Base-by-base conservation (phyloP, 2,113 vertebrate species). In the Anguilla rostrata region DNA sequence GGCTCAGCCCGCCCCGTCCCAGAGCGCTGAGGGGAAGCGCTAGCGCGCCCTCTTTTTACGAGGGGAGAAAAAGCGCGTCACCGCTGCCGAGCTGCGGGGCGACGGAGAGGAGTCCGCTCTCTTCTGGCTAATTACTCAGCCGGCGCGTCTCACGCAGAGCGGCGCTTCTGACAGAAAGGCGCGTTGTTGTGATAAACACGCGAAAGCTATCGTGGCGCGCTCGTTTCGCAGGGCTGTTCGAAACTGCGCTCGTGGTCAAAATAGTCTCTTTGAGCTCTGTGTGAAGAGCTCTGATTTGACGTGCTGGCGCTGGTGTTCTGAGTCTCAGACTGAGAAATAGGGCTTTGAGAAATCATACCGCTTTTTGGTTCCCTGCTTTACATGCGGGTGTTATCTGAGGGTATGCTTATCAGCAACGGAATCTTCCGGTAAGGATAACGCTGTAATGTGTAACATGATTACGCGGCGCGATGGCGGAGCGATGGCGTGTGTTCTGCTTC, bases 211-310 rank as follows among this genome's bases (percentile, higher is more conserved):
- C 7, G 60, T 66, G 60, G n/a, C 22, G 11, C 71, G 71, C n/a
- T 12, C 26, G 7, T 7, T 26, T 75, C 71, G 16, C 12, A 5
- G 34, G n/a, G 71, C 71, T 75, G 18, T 66, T 26, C 3, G 26
- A 66, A 66, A 26, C 60, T 66, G 49, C 49, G 49, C 57, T 82
- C 39, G 18, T 83, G 87, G 89, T 88, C 87, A 75, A 85, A 88
- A 87, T 81, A 80, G 29, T 53, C 83, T 60, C 82, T 79, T 39
- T 18, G 20, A 57, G 41, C 15, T 83, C 49, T 86, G 34, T 78
- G 75, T 49, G 8, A 85, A 71, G 20, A 83, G 66, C 86, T 66
- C 29, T 15, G 43, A 75, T 66, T 29, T 79, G 83, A 86, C 39
- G 63, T 43, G 22, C 20, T 12, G 26, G 41, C 49, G 43, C 75